Evolutionary conservation across 2,113 vertebrate species (phyloP), one percentile per base, ranked within the genome.

Genomic region (Caranx melampygus): DNA sequence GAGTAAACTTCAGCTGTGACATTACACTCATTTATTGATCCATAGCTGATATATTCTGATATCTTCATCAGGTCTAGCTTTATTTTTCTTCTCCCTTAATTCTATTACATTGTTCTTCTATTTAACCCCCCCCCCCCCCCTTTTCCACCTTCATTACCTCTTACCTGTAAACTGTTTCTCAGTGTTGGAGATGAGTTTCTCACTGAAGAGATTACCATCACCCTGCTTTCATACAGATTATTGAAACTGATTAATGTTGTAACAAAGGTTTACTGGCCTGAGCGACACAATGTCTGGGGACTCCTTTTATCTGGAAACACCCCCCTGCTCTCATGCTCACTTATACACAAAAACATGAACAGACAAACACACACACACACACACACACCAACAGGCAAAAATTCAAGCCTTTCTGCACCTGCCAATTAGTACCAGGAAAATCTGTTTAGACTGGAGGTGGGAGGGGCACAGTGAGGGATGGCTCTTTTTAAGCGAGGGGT

Each of bases 261-360:
- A 44, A 9, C 47, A 57, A n/a, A 67, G 55, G 10, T n/a, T 72
- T 73, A 3, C n/a, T 31, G 33, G 7, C 35, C 62, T 59, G 51
- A 45, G 34, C 74, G 58, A 79, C 26, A 80, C 55, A 61, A 65
- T 33, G 2, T 49, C 42, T 73, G 61, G 62, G 67, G 66, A 58
- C 44, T 1, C 6, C 57, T 5, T 2, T 13, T 51, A 12, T 45
- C 44, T 51, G 49, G 49, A 52, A 20, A 9, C 12, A 3, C 33
- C 2, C 21, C 1, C 7, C 6, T 44, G 3, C 18, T 8, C 15
- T 20, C 8, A 10, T n/a, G 16, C 9, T n/a, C 31, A 59, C 10
- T 2, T 21, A 65, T 49, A 42, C 6, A 40, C 6, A 44, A 3
- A 44, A 6, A 31, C 8, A 10, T n/a, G 21, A 6, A 31, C 31